Conservation (phyloP, 2,888 invertebrate genomes). For the Dinocampus coccinellae region DNA sequence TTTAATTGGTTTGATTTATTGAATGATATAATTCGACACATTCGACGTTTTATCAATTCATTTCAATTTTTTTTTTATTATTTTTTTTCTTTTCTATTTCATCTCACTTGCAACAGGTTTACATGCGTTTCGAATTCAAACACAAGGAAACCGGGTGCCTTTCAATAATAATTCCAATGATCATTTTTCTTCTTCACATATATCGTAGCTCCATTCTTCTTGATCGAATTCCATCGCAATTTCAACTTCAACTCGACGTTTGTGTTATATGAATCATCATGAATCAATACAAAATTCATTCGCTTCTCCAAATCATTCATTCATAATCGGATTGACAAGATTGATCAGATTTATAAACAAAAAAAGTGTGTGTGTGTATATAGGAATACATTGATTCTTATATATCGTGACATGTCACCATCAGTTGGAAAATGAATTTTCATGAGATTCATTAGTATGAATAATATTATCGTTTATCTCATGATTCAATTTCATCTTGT, state of each 20-base stretch:
- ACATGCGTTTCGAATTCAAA: constrained; percentile 16
- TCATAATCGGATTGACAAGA: background rate
- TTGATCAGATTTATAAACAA: background rate
- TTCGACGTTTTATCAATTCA: no score
- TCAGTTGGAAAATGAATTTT: background rate
- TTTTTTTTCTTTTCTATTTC: constrained; percentile 1
- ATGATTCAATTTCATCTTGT: background rate
- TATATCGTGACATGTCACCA: background rate
- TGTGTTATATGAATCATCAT: background rate
- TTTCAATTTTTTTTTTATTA: no score
- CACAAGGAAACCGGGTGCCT: constrained; percentile 30
- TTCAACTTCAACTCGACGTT: background rate
- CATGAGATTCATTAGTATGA: background rate
- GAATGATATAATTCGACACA: background rate
- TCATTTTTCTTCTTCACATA: constrained; percentile 16
- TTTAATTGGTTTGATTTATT: constrained; percentile 29
- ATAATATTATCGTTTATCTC: background rate
- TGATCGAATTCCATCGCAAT: constrained; percentile 19
- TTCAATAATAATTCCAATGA: constrained; percentile 26
- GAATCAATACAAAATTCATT: background rate
- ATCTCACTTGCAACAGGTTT: constrained; percentile 6
- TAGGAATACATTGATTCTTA: no score
- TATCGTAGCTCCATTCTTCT: constrained; percentile 16
- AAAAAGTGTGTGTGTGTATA: no score
- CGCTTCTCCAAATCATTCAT: background rate